Evolutionary conservation across 2,113 vertebrate species (phyloP), one percentile per base, ranked within the genome.

Genomic region (Scomber japonicus): DNA sequence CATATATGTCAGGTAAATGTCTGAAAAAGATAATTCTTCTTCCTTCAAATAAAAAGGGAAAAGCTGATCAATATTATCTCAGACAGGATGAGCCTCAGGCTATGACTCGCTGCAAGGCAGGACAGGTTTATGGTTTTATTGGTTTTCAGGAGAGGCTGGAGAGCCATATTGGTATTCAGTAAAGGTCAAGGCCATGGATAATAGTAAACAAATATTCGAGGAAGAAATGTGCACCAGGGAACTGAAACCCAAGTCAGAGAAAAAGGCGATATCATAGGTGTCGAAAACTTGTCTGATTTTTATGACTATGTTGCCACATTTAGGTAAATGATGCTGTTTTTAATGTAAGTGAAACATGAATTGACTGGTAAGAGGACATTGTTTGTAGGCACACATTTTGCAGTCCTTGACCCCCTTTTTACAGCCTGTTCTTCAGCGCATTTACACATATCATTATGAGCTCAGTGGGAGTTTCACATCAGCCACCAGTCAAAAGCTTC

Each of bases 151-250:
- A 71, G 51, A 49, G 15, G 75, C 78, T 19, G 35, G 21, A 17
- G 59, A 56, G 46, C 3, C 30, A 16, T 4, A 66, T 40, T 40
- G 57, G 57, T 51, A 81, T 50, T 55, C n/a, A 14, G 12, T 67
- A 71, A 77, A 84, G 66, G 80, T 80, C 81, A 61, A 48, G 30
- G 44, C 64, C n/a, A 3, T 48, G 54, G 31, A 21, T 57, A 51
- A 54, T 11, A n/a, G 44, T 64, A 17, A 65, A 76, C 24, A 65
- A 61, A 40, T 17, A 49, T 16, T 44, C 9, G 7, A 16, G 14
- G 40, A 6, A 49, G 9, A 21, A 53, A 24, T 63, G 8, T 16
- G 40, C 66, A 62, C 14, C 50, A 27, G 17, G 44, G 79, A 53
- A 7, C 14, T 60, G 16, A 56, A 74, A 27, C 19, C 4, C 2